These are phyloP conservation scores for Andrena cerasifolii DNA, from an alignment of 1,140 invertebrate species.

Conservation along the genomic window DNA sequence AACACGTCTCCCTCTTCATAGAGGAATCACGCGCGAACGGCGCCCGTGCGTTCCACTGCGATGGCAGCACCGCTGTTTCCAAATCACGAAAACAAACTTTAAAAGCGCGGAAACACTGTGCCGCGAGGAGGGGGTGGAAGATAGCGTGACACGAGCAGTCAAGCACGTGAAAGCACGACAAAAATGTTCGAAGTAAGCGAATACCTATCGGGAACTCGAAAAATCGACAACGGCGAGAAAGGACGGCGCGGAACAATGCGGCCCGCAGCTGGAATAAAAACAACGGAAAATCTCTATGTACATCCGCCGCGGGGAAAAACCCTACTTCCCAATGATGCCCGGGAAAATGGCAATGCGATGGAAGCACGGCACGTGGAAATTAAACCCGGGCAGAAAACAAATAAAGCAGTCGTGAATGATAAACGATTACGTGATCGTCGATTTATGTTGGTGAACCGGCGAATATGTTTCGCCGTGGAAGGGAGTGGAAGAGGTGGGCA, in stretches of 20 bases:
- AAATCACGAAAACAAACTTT: slow-evolving; percentile 7
- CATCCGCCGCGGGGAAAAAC: background rate
- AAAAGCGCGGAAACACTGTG: background rate
- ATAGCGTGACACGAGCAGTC: background rate
- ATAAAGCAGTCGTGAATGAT: slow-evolving; percentile 11
- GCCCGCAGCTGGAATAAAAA: slow-evolving; percentile 17
- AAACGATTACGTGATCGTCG: slow-evolving; percentile 49
- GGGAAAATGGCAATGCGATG: slow-evolving; percentile 2
- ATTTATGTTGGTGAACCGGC: slow-evolving; percentile 30
- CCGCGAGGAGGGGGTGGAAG: background rate
- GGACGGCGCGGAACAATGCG: slow-evolving; percentile 17
- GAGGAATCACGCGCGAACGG: background rate
- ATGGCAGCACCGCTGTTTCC: too few relatives aligned
- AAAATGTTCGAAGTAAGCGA: slow-evolving; percentile 19
- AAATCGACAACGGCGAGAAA: slow-evolving; percentile 27
- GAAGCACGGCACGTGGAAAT: slow-evolving; percentile 16
- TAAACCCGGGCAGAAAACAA: slow-evolving; percentile 11
- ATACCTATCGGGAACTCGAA: slow-evolving; percentile 18
- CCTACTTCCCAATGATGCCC: slow-evolving; percentile 6
- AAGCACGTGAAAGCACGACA: slow-evolving; percentile 36
- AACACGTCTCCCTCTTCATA: background rate
- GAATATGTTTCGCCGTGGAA: slow-evolving; percentile 16
- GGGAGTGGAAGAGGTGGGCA: slow-evolving; percentile 17
- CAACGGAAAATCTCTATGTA: slow-evolving; percentile 14
- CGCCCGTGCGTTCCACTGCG: background rate